Evolutionary conservation across 2,888 invertebrate genomes (phyloP).

Genomic region (Therioaphis trifolii): DNA sequence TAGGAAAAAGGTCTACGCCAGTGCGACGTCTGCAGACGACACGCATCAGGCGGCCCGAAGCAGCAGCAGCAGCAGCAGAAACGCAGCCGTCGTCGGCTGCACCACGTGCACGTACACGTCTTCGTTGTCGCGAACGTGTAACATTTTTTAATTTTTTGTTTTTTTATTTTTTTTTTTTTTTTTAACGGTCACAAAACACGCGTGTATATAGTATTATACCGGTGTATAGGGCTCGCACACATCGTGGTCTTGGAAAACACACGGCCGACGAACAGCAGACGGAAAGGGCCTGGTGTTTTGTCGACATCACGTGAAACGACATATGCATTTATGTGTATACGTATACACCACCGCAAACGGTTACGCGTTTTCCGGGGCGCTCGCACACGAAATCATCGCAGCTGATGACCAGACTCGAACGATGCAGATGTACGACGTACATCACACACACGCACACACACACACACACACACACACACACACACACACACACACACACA

Average conservation of each 20-base stretch:
- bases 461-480: background rate
- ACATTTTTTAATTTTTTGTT: too few species aligned
- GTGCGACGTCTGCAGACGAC: too few species aligned
- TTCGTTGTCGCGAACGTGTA: background rate
- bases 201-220: too few species aligned
- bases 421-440: constrained; percentile 42
- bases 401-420: constrained; percentile 48
- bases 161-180: background rate
- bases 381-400: constrained; percentile 34
- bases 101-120: background rate
- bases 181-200: constrained; percentile 28
- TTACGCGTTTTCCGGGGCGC: constrained; percentile 10
- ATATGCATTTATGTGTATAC: background rate
- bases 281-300: constrained; percentile 22
- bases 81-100: background rate
- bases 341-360: too few species aligned
- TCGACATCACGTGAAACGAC: background rate
- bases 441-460: background rate
- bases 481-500: too few species aligned
- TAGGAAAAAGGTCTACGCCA: background rate
- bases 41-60: background rate
- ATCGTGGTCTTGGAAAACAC: too few species aligned
- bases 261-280: too few species aligned
- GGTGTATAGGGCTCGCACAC: too few species aligned
- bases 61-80: background rate